These are phyloP conservation scores for Latrodectus elegans DNA, from an alignment of 2,888 invertebrate species.

Conservation along the genomic window DNA sequence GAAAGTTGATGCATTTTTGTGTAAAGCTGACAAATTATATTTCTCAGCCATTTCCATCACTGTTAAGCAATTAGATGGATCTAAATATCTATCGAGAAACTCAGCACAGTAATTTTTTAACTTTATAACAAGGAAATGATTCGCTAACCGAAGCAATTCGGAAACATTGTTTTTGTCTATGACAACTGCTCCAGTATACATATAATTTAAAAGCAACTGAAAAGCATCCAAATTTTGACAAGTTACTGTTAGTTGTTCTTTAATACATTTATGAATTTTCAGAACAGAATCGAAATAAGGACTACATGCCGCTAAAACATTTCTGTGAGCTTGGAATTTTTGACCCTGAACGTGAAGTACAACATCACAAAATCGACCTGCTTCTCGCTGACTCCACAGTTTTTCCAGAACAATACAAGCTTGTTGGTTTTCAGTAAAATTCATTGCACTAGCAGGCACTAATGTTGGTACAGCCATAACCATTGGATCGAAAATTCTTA, in stretches of 20 bases:
- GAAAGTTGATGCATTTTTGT: constrained; percentile 79
- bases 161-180: constrained; percentile 80
- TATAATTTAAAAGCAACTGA: constrained; percentile 79
- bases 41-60: constrained; percentile 80
- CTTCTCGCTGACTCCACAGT: constrained; percentile 74
- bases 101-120: constrained; percentile 81
- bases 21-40: constrained; percentile 79
- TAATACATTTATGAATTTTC: constrained; percentile 77
- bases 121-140: constrained; percentile 80
- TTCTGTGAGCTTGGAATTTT: constrained; percentile 79
- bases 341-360: constrained; percentile 79
- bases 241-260: constrained; percentile 78
- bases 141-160: constrained; percentile 80
- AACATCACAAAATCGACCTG: constrained; percentile 80
- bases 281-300: constrained; percentile 81
- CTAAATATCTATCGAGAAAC: constrained; percentile 80
- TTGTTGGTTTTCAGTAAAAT: constrained; percentile 69
- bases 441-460: constrained; percentile 72
- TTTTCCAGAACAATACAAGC: constrained; percentile 46
- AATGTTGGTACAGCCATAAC: constrained; percentile 82
- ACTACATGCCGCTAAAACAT: constrained; percentile 80
- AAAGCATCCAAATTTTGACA: constrained; percentile 80
- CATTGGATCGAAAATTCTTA: not conserved
- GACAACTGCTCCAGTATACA: constrained; percentile 81
- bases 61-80: constrained; percentile 80